Conservation (phyloP, 2,797 vertebrate genomes). For the Amblyopsis hoosieri region DNA sequence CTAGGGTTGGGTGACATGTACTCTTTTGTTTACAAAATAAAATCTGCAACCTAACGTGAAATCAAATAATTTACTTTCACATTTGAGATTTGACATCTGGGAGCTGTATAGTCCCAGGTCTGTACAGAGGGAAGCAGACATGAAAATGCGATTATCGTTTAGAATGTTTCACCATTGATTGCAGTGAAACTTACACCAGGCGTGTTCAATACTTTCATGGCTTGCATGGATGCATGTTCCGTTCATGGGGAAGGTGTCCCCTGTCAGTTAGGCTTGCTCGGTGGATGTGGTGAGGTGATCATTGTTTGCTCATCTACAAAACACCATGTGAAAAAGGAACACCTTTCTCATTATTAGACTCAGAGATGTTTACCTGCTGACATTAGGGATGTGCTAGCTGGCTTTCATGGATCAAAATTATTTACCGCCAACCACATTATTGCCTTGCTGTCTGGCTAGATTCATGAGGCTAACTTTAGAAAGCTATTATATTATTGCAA, state of each 20-base stretch:
- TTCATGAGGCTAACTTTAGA: conserved; percentile 9
- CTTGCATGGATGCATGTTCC: conserved; percentile 69
- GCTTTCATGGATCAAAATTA: background rate
- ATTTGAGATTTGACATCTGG: background rate
- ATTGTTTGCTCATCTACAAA: conserved; percentile 38
- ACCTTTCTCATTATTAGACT: background rate
- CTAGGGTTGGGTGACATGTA: too few relatives aligned
- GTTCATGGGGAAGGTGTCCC: conserved; percentile 54
- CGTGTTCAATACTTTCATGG: conserved; percentile 62
- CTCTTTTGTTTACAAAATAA: too few relatives aligned
- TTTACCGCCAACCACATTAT: background rate
- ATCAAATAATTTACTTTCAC: background rate
- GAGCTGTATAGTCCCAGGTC: background rate
- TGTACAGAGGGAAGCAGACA: conserved; percentile 41
- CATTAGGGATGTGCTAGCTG: background rate
- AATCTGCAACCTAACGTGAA: background rate
- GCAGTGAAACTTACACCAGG: conserved; percentile 60
- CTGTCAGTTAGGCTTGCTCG: conserved; percentile 52
- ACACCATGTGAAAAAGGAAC: background rate
- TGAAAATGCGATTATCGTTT: conserved; percentile 61
- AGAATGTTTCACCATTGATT: conserved; percentile 63
- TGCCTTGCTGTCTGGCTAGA: conserved; percentile 8
- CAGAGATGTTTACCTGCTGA: background rate
- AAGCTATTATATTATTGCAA: conserved; percentile 15
- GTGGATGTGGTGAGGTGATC: conserved; percentile 31